Base-by-base conservation (phyloP, 2,113 vertebrate genomes). In the Anguilla rostrata region DNA sequence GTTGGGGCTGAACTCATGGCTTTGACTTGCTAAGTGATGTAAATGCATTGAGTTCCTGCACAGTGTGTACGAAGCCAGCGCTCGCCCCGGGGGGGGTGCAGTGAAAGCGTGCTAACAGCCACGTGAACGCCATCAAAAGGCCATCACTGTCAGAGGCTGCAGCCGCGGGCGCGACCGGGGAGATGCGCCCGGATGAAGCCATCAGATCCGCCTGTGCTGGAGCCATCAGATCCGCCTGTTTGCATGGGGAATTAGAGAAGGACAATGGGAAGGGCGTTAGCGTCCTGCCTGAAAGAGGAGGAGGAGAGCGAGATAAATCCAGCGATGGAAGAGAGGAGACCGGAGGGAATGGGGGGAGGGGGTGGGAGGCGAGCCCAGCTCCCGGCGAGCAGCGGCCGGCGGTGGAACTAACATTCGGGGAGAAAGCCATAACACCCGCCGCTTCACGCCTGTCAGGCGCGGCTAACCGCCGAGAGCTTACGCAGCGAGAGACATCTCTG, bases 231-330 rank as follows among this genome's bases (percentile, higher is more conserved):
- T 82, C 86, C 57, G 78, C 66, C 39, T 43, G 60, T 88, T 84
- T 87, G 53, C 82, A 87, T 66, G 11, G 66, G 9, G 41, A 78
- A 41, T 40, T n/a, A 82, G 80, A 83, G 79, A 87, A 82, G 83
- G 85, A 87, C 83, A 82, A 43, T 66, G 46, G 9, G 85, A 83
- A 88, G 83, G 85, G 88, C 88, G 84, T 14, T 29, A 40, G 46
- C 78, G 80, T 40, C n/a, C 82, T 88, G 80, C 86, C 41, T 78
- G 81, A 83, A 82, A 85, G 53, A 84, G 39, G 86, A 86, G 43
- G 39, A 79, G 26, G 43, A 87, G n/a, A 34, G 29, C 56, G 85
- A 85, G 86, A 89, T 87, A 85, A 89, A 90, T 84, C 41, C 49
- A 81, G 11, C 75, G 56, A 34, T 18, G 86, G 81, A 75, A 82